Evolutionary conservation across 2,113 vertebrate genomes (phyloP).

Genomic region (Petrocephalus microphthalmus): DNA sequence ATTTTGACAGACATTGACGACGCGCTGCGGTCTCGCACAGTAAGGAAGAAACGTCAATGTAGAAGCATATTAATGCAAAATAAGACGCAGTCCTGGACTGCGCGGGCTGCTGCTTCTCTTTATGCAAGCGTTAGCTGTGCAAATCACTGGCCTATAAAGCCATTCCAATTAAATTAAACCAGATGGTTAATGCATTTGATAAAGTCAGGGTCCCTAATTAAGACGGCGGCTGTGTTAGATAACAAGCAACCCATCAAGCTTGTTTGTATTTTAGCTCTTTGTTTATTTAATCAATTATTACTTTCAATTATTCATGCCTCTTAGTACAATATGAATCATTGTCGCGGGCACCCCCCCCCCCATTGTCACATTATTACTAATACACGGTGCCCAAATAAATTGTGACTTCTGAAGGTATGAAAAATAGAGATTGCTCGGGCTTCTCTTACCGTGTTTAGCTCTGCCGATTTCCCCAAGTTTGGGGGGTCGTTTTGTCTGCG

Average conservation of each 20-base stretch:
- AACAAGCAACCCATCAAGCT: too few species aligned
- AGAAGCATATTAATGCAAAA: not conserved
- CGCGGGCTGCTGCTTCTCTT: not conserved
- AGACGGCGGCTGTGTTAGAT: not conserved
- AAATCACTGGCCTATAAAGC: not conserved
- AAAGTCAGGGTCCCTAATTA: not conserved
- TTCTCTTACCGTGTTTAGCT: constrained; percentile 83
- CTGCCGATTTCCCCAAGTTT: constrained; percentile 94
- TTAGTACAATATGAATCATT: not conserved
- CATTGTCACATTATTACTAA: not conserved
- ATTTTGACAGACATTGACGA: not conserved
- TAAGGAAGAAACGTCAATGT: not conserved
- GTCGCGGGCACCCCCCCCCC: not conserved
- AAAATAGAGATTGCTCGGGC: not conserved
- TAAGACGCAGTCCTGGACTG: not conserved
- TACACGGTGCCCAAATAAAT: not conserved
- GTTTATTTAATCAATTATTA: not conserved
- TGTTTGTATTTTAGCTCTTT: not conserved
- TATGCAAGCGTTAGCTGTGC: not conserved
- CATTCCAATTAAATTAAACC: not conserved
- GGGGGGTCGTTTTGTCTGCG: constrained; percentile 91
- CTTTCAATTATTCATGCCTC: not conserved
- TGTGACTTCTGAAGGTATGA: not conserved
- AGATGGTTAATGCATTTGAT: not conserved
- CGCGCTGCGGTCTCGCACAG: not conserved